Base-by-base conservation (phyloP, 2,113 vertebrate species). In the Bujurquina vittata region DNA sequence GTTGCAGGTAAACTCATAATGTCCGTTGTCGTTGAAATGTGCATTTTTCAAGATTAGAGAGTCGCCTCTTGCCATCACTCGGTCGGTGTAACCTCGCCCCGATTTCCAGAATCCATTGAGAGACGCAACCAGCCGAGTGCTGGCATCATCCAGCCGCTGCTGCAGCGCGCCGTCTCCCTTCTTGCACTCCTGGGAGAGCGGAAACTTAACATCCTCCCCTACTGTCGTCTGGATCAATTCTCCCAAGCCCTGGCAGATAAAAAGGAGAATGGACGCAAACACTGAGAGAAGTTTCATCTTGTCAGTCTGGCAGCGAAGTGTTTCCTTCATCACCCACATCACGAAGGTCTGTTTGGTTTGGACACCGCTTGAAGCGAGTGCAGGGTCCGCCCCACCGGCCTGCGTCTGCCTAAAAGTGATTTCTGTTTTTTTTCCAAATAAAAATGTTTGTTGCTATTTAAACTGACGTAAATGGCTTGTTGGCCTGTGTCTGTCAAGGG, bases 281-380 rank as follows among this genome's bases (percentile, higher is more conserved):
- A 46, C 63, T 4, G 40, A 46, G 18, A 1, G 26, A 67, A 67
- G 22, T 15, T 43, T 29, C 63, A 67, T 67, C 40, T 23, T 26
- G 63, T 26, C 0, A 0, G 18, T 67, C 15, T 18, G 63, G 46
- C 0, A 26, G 15, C 46, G 14, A 67, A 26, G 63, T 0, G 14
- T 10, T 43, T 65, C 0, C 37, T 12, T 65, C 9, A 26, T 46
- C 63, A 26, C 26, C 35, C 61, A 37, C 40, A 40, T 63, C 61
- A 1, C 20, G 33, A 63, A 63, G 20, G 0, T 65, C 62, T 12
- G n/a, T 65, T 65, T 40, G 35, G 35, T 1, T 43, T 23, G 22
- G 11, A 43, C 2, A 65, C 62, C 1, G n/a, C 14, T 0, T 43
- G n/a, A 43, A 43, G 4, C 0, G 1, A 5, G 2, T 40, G 35